These are phyloP conservation scores for Anoncus sp. DNA, from an alignment of 2,888 invertebrate species.

Conservation along the genomic window DNA sequence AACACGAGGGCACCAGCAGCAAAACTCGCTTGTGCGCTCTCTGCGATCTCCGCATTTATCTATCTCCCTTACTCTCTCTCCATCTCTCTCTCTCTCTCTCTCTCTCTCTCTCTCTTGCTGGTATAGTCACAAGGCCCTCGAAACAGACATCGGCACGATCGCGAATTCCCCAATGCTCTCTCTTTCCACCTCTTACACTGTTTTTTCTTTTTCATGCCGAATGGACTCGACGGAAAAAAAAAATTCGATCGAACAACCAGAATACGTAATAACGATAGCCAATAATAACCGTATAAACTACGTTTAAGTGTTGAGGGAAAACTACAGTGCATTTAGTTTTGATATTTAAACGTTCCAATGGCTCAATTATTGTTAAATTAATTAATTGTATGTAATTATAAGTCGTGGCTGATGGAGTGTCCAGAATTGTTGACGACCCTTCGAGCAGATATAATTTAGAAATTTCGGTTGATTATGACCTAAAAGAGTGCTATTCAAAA, in stretches of 20 bases:
- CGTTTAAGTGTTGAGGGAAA: too few relatives aligned
- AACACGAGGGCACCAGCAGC: conserved; percentile 1
- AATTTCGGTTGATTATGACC: too few relatives aligned
- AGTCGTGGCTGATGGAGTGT: too few relatives aligned
- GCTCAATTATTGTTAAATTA: too few relatives aligned
- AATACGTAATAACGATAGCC: conserved; percentile 9
- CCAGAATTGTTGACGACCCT: too few relatives aligned
- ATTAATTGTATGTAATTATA: too few relatives aligned
- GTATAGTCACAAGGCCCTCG: conserved; percentile 42
- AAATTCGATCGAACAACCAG: conserved; percentile 7
- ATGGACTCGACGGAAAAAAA: background rate
- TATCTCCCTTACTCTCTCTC: conserved; percentile 22
- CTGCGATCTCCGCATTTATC: conserved; percentile 37
- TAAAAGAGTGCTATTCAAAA: too few relatives aligned
- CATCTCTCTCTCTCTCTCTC: conserved; percentile 39
- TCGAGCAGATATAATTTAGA: too few relatives aligned
- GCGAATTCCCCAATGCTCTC: conserved; percentile 68
- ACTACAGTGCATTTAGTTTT: too few relatives aligned
- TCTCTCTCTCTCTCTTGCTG: conserved; percentile 36
- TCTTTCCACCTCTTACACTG: conserved; percentile 30
- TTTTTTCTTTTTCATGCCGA: conserved; percentile 23
- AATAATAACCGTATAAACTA: too few relatives aligned
- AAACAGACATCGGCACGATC: conserved; percentile 78
- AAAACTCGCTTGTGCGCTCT: conserved; percentile 21
- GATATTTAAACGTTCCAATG: too few relatives aligned